Base-by-base conservation (phyloP, 2,113 vertebrate species). In the Narcine bancroftii region DNA sequence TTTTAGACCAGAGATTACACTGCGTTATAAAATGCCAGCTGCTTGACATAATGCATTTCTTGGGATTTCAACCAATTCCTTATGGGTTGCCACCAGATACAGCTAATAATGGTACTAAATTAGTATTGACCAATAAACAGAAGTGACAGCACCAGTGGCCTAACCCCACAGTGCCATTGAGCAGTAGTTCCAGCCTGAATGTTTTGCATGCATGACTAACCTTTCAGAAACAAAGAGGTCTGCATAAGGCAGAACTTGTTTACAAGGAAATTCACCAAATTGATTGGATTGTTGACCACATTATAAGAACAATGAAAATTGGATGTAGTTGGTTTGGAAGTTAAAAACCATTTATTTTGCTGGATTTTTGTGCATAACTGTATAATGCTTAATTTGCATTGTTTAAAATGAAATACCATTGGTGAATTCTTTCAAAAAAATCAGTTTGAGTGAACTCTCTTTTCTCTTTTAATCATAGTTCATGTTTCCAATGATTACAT, bases 41-140 rank as follows among this genome's bases (percentile, higher is more conserved):
- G 89, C 45, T 26, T 47, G 71, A 91, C 66, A 11, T 33, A 15
- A 91, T 91, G 39, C 39, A 45, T 91, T 91, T 69, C 65, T 47
- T 91, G 89, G 89, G 89, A 91, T 91, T 91, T 91, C 63, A 5
- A 47, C 63, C 89, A 91, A 87, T 94, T 96, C 95, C 96, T 95
- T 94, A 93, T 94, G 96, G 95, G 95, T 96, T 96, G 96, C 95
- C 95, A 95, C 94, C 95, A 95, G 95, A 97, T 96, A 97, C 96
- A 97, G 96, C 96, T 97, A 97, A 99, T 97, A 97, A 97, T 95
- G 95, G 96, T 95, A 95, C 95, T 96, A 96, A 97, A 97, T 98
- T 97, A 97, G 95, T 96, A 95, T 94, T 96, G 97, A 96, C 97
- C 97, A 97, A 97, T 97, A 97, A 98, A 95, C 97, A 98, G 98